Base-by-base conservation (phyloP, 2,797 vertebrate species). In the Heliangelus exortis region DNA sequence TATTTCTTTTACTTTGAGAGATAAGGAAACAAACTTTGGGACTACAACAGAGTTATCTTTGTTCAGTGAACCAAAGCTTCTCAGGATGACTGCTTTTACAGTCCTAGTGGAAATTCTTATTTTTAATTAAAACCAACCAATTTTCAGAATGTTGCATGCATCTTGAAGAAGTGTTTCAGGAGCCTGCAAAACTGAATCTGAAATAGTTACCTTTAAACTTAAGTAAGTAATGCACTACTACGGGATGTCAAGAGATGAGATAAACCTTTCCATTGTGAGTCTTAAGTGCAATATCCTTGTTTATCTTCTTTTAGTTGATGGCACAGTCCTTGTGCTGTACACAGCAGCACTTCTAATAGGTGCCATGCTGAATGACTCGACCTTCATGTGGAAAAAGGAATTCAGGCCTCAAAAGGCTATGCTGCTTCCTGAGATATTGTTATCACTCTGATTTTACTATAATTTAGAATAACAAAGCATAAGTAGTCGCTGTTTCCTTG, bases 121-220 rank as follows among this genome's bases (percentile, higher is more conserved):
- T 90, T 95, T 93, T 89, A 85, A 79, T 90, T 93, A 90, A 92
- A 96, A 80, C 2, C 14, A 39, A 84, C 12, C 18, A 34, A 16
- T 81, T 92, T 90, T 81, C 39, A 81, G 55, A 86, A 68, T 25
- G 2, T 76, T 86, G 50, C 13, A 26, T 57, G 22, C 29, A 69
- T 53, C 48, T 81, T 48, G 55, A 86, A 39, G 51, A 78, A 78
- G 47, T 83, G 31, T 84, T 88, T 34, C 54, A 61, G 41, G n/a
- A 92, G 15, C 14, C 75, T 82, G 23, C 8, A 65, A 89, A 93
- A 66, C 53, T 69, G 20, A 90, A 55, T 66, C 33, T 47, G 58
- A 86, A 89, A 55, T 39, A 41, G 11, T 53, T 78, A 68, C 75
- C 36, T 36, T 80, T 75, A 77, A 84, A 43, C 58, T 65, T 81